A percentile compares a stretch with the other conserved stretches of the same genome.
Evolutionary conservation across 2,113 vertebrate genomes (phyloP).

Genomic region (Edolisoma coerulescens): DNA sequence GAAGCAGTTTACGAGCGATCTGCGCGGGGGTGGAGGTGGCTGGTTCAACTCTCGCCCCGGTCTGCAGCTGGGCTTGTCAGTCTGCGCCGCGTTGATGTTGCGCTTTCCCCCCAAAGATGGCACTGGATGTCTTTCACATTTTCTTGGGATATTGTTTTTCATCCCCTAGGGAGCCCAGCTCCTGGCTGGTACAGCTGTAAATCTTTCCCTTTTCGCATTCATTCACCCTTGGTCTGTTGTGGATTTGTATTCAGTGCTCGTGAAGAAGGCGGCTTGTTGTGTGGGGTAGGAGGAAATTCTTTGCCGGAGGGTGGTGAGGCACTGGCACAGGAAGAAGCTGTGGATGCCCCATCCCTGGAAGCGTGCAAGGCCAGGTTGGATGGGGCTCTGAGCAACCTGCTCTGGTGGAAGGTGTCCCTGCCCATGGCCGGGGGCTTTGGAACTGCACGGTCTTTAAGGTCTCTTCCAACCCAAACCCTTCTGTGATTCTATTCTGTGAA

Average conservation of each 20-base stretch:
- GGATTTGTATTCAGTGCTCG: neutral
- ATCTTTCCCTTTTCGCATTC: neutral
- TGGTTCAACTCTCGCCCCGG: neutral
- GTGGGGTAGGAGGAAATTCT: neutral
- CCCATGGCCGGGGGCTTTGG: neutral
- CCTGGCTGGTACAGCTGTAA: neutral
- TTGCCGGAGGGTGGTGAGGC: neutral
- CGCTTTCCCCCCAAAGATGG: conserved; percentile 32
- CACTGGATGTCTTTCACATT: conserved; percentile 21
- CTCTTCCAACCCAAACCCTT: neutral
- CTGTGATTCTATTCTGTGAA: neutral
- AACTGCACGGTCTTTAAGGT: neutral
- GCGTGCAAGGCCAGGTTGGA: neutral
- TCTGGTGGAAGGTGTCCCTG: neutral
- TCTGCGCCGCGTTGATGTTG: neutral
- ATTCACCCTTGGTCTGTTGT: neutral
- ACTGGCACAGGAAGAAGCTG: neutral
- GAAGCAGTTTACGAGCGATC: neutral
- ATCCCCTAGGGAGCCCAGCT: neutral
- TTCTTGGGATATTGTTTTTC: neutral
- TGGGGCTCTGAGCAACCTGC: neutral
- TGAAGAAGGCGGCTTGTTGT: neutral
- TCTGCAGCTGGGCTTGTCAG: neutral
- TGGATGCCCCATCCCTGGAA: neutral
- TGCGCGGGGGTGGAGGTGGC: neutral